Evolutionary conservation across 2,888 invertebrate genomes (phyloP).

Genomic region (Drosophila monieri): DNA sequence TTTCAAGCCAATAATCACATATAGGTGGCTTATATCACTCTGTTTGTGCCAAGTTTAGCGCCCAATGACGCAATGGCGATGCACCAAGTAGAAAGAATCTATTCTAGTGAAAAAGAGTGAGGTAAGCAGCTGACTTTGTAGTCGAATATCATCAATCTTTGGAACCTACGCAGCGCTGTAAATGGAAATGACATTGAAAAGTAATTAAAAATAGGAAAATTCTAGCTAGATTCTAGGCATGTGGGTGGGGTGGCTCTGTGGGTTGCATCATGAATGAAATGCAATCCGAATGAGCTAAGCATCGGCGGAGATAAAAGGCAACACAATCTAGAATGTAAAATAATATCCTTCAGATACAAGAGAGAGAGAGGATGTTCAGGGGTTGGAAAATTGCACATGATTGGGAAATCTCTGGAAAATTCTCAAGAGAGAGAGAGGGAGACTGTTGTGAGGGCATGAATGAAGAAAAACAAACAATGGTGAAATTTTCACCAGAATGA

Average conservation of each 20-base stretch:
- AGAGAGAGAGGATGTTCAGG: slow-evolving; percentile 5
- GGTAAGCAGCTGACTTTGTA: slow-evolving; percentile 38
- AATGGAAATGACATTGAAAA: slow-evolving; percentile 61
- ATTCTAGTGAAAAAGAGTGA: slow-evolving; percentile 24
- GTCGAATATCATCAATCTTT: slow-evolving; percentile 34
- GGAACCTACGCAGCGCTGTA: slow-evolving; percentile 35
- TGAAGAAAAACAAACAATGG: slow-evolving; percentile 50
- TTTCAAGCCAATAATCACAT: too few relatives aligned
- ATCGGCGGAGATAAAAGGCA: slow-evolving; percentile 33
- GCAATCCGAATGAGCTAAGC: slow-evolving; percentile 58
- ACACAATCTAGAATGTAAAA: slow-evolving; percentile 32
- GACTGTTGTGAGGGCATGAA: slow-evolving; percentile 50
- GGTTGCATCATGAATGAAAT: slow-evolving; percentile 65
- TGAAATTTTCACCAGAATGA: slow-evolving; percentile 8
- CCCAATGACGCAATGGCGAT: slow-evolving; percentile 23
- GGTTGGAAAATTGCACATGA: slow-evolving; percentile 39
- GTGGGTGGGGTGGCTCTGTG: slow-evolving; percentile 12
- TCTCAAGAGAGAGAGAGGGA: slow-evolving; percentile 6
- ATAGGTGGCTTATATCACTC: background rate
- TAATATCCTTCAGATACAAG: slow-evolving; percentile 35
- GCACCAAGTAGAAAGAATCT: background rate
- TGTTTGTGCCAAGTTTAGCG: slow-evolving; percentile 5
- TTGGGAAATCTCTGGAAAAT: slow-evolving; percentile 51
- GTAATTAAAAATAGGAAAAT: slow-evolving; percentile 59
- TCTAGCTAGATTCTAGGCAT: slow-evolving; percentile 17